phyloP scores from a whole-genome alignment of 2,888 invertebrate genomes.

The Ellobium chinense region DNA sequence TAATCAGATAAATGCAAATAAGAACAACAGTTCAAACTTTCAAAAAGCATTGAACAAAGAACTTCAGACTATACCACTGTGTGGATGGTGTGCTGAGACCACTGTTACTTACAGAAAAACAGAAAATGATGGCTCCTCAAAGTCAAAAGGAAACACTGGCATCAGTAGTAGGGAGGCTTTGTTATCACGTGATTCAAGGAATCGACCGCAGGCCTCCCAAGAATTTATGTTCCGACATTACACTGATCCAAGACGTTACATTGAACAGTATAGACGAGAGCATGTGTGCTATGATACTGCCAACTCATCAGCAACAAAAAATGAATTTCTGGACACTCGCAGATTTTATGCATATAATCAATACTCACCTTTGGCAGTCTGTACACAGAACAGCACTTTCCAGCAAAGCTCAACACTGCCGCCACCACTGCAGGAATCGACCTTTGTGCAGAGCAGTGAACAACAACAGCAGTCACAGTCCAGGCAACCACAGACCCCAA shows the following conservation, averaged over 20 bases:
- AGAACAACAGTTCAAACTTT: not conserved
- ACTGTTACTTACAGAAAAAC: conserved; percentile 59
- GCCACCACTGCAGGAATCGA: conserved; percentile 13
- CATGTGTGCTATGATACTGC: conserved; percentile 45
- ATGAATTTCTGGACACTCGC: conserved; percentile 36
- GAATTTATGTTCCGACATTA: conserved; percentile 53
- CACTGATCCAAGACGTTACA: conserved; percentile 53
- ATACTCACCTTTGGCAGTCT: conserved; percentile 41
- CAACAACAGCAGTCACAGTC: not conserved
- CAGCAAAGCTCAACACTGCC: conserved; percentile 23
- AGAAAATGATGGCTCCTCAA: conserved; percentile 50
- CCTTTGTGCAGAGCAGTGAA: conserved; percentile 2
- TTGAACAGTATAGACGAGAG: conserved; percentile 55
- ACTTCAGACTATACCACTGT: conserved; percentile 51
- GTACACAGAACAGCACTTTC: conserved; percentile 16
- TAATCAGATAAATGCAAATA: not conserved
- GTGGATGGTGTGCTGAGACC: conserved; percentile 63
- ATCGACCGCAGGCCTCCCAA: not conserved
- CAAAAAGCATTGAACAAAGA: conserved; percentile 30
- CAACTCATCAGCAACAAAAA: conserved; percentile 38
- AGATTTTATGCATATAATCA: conserved; percentile 39
- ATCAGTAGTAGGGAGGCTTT: conserved; percentile 1
- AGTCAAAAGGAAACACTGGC: conserved; percentile 27
- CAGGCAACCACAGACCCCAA: not conserved
- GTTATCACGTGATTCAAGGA: conserved; percentile 14